phyloP scores from a whole-genome alignment of 2,888 invertebrate genomes.

The Brachynemurus nebulosus region DNA sequence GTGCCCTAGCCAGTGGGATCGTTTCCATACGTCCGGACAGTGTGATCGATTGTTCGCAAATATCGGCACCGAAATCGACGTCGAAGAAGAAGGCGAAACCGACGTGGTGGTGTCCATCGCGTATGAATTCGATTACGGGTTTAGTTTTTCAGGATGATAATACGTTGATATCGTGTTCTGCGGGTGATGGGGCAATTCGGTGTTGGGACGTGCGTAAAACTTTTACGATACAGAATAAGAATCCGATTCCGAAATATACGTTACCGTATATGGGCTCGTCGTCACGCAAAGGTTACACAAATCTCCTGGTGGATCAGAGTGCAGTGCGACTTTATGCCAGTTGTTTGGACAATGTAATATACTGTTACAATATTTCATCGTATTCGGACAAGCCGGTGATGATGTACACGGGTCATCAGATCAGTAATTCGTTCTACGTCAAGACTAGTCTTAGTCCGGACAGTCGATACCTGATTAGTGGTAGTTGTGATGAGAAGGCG shows the following conservation, averaged over 20 bases:
- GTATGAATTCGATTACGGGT: slow-evolving; percentile 66
- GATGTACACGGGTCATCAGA: slow-evolving; percentile 54
- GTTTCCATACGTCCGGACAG: slow-evolving; percentile 48
- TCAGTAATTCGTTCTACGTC: slow-evolving; percentile 68
- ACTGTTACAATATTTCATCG: slow-evolving; percentile 66
- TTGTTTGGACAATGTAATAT: slow-evolving; percentile 76
- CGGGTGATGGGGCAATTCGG: slow-evolving; percentile 75
- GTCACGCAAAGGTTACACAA: slow-evolving; percentile 58
- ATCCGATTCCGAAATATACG: slow-evolving; percentile 54
- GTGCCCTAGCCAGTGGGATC: slow-evolving; percentile 33
- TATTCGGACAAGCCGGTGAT: slow-evolving; percentile 50
- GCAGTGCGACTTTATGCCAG: slow-evolving; percentile 63
- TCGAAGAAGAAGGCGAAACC: slow-evolving; percentile 32
- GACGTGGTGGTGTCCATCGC: slow-evolving; percentile 24
- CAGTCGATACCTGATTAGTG: slow-evolving; percentile 67
- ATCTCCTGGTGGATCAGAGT: slow-evolving; percentile 57
- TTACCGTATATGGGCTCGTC: slow-evolving; percentile 63
- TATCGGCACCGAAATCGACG: slow-evolving; percentile 31
- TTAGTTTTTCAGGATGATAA: slow-evolving; percentile 68
- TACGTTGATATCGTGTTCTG: slow-evolving; percentile 71
- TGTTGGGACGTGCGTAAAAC: slow-evolving; percentile 66
- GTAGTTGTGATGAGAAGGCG: slow-evolving; percentile 76
- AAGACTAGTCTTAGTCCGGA: slow-evolving; percentile 72
- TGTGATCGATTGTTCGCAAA: slow-evolving; percentile 39
- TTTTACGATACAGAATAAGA: slow-evolving; percentile 51